Conservation (phyloP, 1,140 invertebrate genomes). For the Acromyrmex heyeri region DNA sequence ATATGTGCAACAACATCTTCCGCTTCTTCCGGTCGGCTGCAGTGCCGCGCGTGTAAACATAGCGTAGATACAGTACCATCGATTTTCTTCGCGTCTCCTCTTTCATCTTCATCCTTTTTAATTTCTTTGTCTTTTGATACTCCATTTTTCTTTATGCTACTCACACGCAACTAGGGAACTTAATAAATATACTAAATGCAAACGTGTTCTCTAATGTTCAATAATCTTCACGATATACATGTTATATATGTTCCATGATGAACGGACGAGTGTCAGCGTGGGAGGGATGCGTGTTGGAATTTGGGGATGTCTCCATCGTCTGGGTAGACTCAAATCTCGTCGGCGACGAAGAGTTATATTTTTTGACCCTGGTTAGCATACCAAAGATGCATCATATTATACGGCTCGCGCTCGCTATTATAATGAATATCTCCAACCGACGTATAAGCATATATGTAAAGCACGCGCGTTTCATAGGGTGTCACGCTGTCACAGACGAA, state of each 20-base stretch:
- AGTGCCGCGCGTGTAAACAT: background rate
- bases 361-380: constrained; percentile 85
- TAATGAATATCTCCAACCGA: constrained; percentile 77
- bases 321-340: constrained; percentile 68
- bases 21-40: constrained; percentile 32
- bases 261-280: constrained; percentile 40
- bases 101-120: background rate
- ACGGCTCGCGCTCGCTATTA: constrained; percentile 77
- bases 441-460: constrained; percentile 80
- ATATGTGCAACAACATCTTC: constrained; percentile 45
- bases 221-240: background rate
- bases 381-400: constrained; percentile 82
- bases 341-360: constrained; percentile 79
- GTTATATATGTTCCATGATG: constrained; percentile 16
- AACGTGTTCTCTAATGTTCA: background rate
- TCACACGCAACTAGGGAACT: background rate
- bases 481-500: constrained; percentile 63
- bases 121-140: background rate
- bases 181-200: background rate
- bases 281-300: constrained; percentile 61
- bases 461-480: constrained; percentile 70
- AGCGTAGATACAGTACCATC: background rate
- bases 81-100: background rate
- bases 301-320: constrained; percentile 73
- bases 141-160: background rate